These are phyloP conservation scores for Drosophila pseudoananassae DNA, from an alignment of 1,140 invertebrate species.

Conservation along the genomic window DNA sequence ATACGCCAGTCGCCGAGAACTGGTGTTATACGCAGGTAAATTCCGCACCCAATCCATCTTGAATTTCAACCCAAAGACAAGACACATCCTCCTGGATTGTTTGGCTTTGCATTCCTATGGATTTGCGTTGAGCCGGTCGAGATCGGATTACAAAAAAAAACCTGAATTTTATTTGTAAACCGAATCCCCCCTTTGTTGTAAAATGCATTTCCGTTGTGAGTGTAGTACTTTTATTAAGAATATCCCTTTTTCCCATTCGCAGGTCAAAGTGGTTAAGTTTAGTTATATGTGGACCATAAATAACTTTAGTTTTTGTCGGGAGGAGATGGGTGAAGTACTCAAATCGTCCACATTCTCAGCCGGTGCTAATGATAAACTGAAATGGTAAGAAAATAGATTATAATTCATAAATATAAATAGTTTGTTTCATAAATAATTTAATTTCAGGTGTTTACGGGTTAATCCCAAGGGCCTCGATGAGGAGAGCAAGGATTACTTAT, in stretches of 20 bases:
- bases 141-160: constrained; percentile 53
- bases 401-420: neutral
- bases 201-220: constrained; percentile 68
- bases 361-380: constrained; percentile 99
- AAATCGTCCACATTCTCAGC: constrained; percentile 99
- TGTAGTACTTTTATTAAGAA: neutral
- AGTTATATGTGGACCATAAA: constrained; percentile 99
- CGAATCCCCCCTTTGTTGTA: constrained; percentile 58
- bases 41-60: constrained; percentile 36
- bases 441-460: constrained; percentile 95
- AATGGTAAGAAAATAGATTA: constrained; percentile 91
- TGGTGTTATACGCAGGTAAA: constrained; percentile 98
- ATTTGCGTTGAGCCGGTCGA: constrained; percentile 56
- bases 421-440: neutral
- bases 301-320: constrained; percentile 99
- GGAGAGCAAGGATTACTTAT: constrained; percentile 99
- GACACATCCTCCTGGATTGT: constrained; percentile 17
- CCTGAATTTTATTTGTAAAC: constrained; percentile 22
- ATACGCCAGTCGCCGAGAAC: constrained; percentile 96
- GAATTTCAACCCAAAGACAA: constrained; percentile 36
- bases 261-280: constrained; percentile 99
- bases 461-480: constrained; percentile 99
- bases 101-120: constrained; percentile 68
- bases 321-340: constrained; percentile 99
- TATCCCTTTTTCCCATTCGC: constrained; percentile 73